Percentiles rank a stretch among this genome's conserved stretches.
These are phyloP conservation scores for Actinernus sp. DNA, from an alignment of 92 coral and sea anemone species.

Conservation along the genomic window DNA sequence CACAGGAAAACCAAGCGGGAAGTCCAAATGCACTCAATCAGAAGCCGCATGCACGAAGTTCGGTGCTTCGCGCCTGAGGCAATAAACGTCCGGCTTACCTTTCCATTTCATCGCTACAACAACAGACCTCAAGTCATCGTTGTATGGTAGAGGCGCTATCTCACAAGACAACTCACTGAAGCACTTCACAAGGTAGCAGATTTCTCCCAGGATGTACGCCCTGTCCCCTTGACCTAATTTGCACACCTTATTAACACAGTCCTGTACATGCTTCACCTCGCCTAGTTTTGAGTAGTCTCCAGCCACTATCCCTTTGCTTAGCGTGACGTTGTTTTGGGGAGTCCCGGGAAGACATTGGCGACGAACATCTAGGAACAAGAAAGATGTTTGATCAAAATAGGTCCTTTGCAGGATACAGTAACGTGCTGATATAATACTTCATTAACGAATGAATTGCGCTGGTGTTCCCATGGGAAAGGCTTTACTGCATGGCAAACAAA, in stretches of 20 bases:
- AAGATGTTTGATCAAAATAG: too few species aligned
- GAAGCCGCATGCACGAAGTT: too few species aligned
- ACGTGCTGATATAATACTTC: too few species aligned
- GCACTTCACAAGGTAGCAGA: constrained; percentile 58
- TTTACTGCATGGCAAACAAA: too few species aligned
- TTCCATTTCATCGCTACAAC: constrained; percentile 48
- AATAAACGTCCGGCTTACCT: constrained; percentile 42
- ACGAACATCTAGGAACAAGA: too few species aligned
- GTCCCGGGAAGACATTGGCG: constrained; percentile 41
- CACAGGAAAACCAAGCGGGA: too few species aligned
- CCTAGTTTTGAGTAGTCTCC: constrained; percentile 34
- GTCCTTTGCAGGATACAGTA: too few species aligned
- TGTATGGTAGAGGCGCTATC: constrained; percentile 7
- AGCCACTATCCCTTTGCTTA: constrained; percentile 25
- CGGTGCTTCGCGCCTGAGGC: too few species aligned
- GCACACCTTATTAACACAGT: constrained; percentile 62
- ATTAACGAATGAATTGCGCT: too few species aligned
- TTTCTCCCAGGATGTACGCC: constrained; percentile 46
- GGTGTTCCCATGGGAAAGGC: too few species aligned
- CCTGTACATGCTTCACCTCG: constrained; percentile 26
- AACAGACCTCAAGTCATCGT: constrained; percentile 26
- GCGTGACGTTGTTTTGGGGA: constrained; percentile 38
- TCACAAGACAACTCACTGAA: constrained; percentile 21
- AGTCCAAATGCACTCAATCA: too few species aligned
- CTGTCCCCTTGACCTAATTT: constrained; percentile 37